A percentile compares a stretch with the other conserved stretches of the same genome.
phyloP scores from a whole-genome alignment of 2,888 invertebrate genomes.

The Corythucha ciliata region DNA sequence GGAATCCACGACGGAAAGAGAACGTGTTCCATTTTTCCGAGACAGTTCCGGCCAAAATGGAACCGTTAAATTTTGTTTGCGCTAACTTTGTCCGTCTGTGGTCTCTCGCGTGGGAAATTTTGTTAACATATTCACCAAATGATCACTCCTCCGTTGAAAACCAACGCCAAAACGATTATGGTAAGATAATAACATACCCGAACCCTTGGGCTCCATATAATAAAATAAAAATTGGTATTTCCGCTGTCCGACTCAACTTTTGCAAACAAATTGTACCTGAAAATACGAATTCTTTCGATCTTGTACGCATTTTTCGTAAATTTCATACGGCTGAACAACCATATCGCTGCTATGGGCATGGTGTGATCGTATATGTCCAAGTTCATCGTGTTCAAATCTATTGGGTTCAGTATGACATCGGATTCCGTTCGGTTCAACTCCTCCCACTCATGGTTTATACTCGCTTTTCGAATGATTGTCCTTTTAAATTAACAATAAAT shows the following conservation, averaged over 20 bases:
- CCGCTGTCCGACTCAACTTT: not conserved
- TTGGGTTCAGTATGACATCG: conserved; percentile 8
- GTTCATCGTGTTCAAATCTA: not conserved
- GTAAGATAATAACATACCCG: conserved; percentile 2
- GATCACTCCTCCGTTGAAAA: not conserved
- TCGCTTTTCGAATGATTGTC: too few species aligned
- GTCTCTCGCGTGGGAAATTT: not conserved
- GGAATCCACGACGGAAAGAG: too few species aligned
- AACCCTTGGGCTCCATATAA: too few species aligned
- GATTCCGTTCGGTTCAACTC: too few species aligned
- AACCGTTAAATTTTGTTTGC: not conserved
- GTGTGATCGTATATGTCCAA: not conserved
- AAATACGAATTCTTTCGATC: not conserved
- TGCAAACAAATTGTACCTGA: conserved; percentile 13
- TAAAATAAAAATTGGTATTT: not conserved
- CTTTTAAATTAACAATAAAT: too few species aligned
- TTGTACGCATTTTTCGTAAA: not conserved
- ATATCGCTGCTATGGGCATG: not conserved
- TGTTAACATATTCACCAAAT: conserved; percentile 1
- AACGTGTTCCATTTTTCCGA: too few species aligned
- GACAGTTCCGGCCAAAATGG: too few species aligned
- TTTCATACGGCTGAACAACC: conserved; percentile 4
- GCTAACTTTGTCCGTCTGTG: not conserved
- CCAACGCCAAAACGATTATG: not conserved
- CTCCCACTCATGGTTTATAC: too few species aligned